These are phyloP conservation scores for Silurus asotus DNA, from an alignment of 2,113 vertebrate genomes.

Conservation along the genomic window DNA sequence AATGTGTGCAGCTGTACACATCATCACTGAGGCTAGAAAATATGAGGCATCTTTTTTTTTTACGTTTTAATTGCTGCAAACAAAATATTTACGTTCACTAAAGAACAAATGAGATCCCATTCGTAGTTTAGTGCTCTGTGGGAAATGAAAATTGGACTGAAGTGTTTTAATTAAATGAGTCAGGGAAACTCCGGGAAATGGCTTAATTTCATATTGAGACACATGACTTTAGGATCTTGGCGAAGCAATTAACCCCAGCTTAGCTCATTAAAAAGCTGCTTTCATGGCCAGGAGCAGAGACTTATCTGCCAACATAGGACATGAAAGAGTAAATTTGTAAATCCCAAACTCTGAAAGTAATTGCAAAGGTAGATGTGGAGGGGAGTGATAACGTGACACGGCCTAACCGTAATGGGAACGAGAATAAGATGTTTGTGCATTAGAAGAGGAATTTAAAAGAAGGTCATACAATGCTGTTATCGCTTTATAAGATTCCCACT, in stretches of 20 bases:
- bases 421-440: conserved; percentile 31
- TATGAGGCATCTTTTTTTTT: background rate
- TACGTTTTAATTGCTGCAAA: conserved; percentile 36
- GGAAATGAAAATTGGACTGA: conserved; percentile 71
- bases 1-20: conserved; percentile 11
- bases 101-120: conserved; percentile 32
- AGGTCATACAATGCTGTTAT: conserved; percentile 6
- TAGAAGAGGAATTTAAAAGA: conserved; percentile 30
- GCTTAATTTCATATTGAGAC: conserved; percentile 76
- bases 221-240: conserved; percentile 75
- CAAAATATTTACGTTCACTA: conserved; percentile 33
- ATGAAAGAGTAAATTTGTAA: conserved; percentile 79
- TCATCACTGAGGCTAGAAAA: conserved; percentile 17
- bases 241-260: conserved; percentile 79
- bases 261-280: conserved; percentile 79
- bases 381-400: conserved; percentile 69
- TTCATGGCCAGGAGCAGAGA: conserved; percentile 73
- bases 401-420: conserved; percentile 60
- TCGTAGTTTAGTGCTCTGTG: conserved; percentile 42
- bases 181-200: conserved; percentile 73
- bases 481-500: background rate
- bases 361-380: conserved; percentile 81
- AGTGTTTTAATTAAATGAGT: conserved; percentile 78
- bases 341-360: conserved; percentile 86
- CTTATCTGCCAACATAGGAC: conserved; percentile 73